A percentile compares a stretch with the other conserved stretches of the same genome.
phyloP scores from a whole-genome alignment of 1,140 invertebrate species.

The Bombus fervidus region DNA sequence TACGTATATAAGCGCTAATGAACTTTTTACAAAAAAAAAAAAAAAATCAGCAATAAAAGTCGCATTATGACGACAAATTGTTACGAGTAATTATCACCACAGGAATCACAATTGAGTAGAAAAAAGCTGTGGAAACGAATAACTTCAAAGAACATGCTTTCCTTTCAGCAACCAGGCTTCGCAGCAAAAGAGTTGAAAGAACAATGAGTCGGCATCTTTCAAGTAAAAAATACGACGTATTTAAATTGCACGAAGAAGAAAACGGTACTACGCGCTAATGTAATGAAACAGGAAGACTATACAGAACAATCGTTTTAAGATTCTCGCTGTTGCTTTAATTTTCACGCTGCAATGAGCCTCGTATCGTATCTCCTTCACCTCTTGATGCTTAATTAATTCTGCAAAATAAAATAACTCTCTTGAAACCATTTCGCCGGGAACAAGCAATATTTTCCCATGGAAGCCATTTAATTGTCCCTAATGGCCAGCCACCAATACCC shows the following conservation, averaged over 20 bases:
- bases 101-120: neutral
- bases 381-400: slow-evolving; percentile 29
- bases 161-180: neutral
- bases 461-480: neutral
- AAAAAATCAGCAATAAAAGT: neutral
- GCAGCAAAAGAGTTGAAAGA: slow-evolving; percentile 7
- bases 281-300: slow-evolving; percentile 19
- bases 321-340: slow-evolving; percentile 16
- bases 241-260: neutral
- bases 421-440: neutral
- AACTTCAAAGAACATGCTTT: neutral
- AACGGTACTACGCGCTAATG: neutral
- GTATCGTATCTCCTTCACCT: slow-evolving; percentile 13
- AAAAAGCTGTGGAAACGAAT: neutral
- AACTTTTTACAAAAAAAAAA: neutral
- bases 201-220: neutral
- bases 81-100: neutral
- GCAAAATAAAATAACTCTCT: neutral
- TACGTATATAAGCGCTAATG: neutral
- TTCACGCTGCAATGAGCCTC: slow-evolving; percentile 8
- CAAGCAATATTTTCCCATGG: neutral
- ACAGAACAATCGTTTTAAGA: slow-evolving; percentile 21
- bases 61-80: neutral
- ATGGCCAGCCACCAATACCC: neutral
- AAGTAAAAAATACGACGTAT: slow-evolving; percentile 18